Evolutionary conservation across 2,888 invertebrate genomes (phyloP), one percentile per base, ranked within the genome.

Genomic region (Cylloceria caligata): DNA sequence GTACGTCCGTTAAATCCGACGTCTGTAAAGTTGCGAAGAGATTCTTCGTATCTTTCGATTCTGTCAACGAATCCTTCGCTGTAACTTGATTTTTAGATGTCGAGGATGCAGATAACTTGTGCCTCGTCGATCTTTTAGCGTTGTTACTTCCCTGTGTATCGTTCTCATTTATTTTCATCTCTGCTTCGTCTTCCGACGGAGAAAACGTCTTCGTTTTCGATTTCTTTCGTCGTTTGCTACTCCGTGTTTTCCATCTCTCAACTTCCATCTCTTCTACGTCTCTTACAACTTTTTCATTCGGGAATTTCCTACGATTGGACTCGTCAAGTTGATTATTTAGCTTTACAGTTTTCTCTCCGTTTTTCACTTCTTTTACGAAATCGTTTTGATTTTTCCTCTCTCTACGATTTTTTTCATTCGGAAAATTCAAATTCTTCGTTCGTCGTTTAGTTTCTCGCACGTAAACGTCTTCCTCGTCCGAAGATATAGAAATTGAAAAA

Each of bases 391-490:
- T 52, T 5, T 2, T 52, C n/a, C 16, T 39, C 4, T 27, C 39
- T 19, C 9, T 39, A 0, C 13, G 21, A 13, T 64, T 64, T 24
- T 68, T 47, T 1, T 60, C n/a, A 36, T 7, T 21, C 42, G 42
- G 49, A 39, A 13, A 24, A 62, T 21, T 7, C 21, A 21, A 62
- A 64, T 39, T 64, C 24, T 24, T 13, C 16, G 9, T 55, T 65
- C 45, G 60, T 16, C 9, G 16, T n/a, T 36, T 71, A 47, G 39
- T 11, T 71, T 42, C 2, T 34, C 47, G 65, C 11, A 67, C 39
- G n/a, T 75, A 77, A 72, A 62, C 60, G n/a, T 77, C 82, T 36
- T 84, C 84, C 13, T 84, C 84, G 24, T 84, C 84, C 4, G 84
- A 84, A 16, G 74, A 84, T 19, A 49, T 64, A n/a, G 39, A 55